phyloP scores from a whole-genome alignment of 1,140 invertebrate genomes.

The Forficula auricularia region DNA sequence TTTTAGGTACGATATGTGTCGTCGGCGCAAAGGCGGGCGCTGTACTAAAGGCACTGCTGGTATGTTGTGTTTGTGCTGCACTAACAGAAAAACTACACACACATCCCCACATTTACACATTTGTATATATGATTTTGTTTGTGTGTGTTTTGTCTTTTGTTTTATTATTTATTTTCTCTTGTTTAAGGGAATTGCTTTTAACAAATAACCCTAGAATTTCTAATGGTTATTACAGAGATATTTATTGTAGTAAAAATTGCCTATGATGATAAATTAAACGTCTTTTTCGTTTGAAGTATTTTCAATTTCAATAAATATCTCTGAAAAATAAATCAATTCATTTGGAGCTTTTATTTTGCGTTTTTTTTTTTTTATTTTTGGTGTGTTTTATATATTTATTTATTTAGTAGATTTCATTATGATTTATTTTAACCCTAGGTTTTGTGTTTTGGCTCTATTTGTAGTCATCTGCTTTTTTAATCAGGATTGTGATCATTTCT shows the following conservation, averaged over 20 bases:
- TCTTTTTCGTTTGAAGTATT: too few species aligned
- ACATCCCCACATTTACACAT: neutral
- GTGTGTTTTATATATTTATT: slow-evolving; percentile 3
- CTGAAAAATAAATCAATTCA: neutral
- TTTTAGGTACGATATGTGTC: slow-evolving; percentile 88
- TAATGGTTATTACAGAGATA: too few species aligned
- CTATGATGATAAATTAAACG: too few species aligned
- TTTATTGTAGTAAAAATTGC: too few species aligned
- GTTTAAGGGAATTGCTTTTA: too few species aligned
- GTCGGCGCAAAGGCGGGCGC: slow-evolving; percentile 79
- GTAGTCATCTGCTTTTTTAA: neutral
- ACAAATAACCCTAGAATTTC: too few species aligned
- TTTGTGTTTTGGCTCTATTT: too few species aligned
- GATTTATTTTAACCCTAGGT: too few species aligned
- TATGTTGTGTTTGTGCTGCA: slow-evolving; percentile 37
- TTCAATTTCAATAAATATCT: too few species aligned
- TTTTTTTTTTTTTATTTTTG: slow-evolving; percentile 3
- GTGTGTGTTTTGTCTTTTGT: too few species aligned
- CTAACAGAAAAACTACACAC: neutral
- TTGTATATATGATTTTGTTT: too few species aligned
- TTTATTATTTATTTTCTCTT: too few species aligned
- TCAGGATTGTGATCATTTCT: slow-evolving; percentile 5
- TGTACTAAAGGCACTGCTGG: slow-evolving; percentile 92
- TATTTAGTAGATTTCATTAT: neutral
- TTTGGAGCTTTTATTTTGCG: slow-evolving; percentile 6